Conservation (phyloP, 2,888 invertebrate species). For the Morpho helenor region DNA sequence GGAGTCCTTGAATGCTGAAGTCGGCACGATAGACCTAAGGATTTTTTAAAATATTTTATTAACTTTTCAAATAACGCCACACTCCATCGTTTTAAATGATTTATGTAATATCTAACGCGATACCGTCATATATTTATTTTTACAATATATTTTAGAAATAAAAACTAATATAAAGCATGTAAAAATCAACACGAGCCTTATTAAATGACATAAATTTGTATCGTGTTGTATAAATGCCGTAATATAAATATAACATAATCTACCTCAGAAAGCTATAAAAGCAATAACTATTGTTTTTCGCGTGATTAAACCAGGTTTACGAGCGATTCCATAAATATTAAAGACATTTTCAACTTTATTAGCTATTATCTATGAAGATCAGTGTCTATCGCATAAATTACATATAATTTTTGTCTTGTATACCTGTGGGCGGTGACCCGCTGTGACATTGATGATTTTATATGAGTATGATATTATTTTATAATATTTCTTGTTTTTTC, state of each 20-base stretch:
- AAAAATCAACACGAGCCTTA: too few relatives aligned
- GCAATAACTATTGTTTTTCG: slow-evolving; percentile 14
- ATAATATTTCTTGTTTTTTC: slow-evolving; percentile 16
- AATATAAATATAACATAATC: slow-evolving; percentile 1
- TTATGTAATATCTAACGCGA: too few relatives aligned
- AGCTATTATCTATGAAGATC: slow-evolving; percentile 6
- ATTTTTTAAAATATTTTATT: too few relatives aligned
- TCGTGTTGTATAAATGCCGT: too few relatives aligned
- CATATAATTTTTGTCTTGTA: slow-evolving; percentile 10
- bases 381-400: slow-evolving; percentile 10
- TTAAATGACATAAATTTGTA: too few relatives aligned
- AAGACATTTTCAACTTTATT: slow-evolving; percentile 8
- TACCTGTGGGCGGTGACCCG: slow-evolving; percentile 23
- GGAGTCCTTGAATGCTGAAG: too few relatives aligned
- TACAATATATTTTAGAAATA: too few relatives aligned
- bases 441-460: slow-evolving; percentile 21
- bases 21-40: too few relatives aligned
- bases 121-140: too few relatives aligned
- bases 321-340: slow-evolving; percentile 4
- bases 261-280: slow-evolving; percentile 1
- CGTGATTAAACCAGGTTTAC: background rate
- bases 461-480: slow-evolving; percentile 18
- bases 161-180: too few relatives aligned
- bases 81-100: too few relatives aligned
- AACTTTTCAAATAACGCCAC: too few relatives aligned